phyloP scores from a whole-genome alignment of 2,797 vertebrate species.

The Nannoperca australis region DNA sequence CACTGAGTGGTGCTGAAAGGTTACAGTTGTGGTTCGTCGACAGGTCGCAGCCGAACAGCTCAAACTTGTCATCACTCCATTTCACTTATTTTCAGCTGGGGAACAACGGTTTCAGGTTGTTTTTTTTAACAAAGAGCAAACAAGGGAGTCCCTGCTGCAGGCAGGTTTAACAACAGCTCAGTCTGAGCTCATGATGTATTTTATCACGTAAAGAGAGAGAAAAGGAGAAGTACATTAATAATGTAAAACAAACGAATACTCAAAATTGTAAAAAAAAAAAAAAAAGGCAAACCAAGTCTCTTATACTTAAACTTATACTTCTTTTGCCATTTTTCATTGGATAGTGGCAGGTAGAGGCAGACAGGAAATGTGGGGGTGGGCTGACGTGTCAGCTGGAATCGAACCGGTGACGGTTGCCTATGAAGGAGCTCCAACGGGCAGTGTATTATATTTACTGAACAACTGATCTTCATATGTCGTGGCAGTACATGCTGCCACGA shows the following conservation, averaged over 20 bases:
- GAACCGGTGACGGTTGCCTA: too few relatives aligned
- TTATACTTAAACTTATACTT: too few relatives aligned
- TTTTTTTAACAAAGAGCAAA: constrained; percentile 23
- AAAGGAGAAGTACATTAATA: constrained; percentile 4
- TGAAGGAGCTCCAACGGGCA: background rate
- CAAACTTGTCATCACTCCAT: constrained; percentile 26
- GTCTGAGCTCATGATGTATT: constrained; percentile 5
- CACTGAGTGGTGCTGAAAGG: background rate
- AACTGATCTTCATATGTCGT: background rate
- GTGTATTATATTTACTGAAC: background rate
- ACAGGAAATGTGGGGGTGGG: too few relatives aligned
- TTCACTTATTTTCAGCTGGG: constrained; percentile 24
- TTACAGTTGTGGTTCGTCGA: background rate
- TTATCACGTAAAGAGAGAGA: constrained; percentile 13
- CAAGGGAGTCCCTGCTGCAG: constrained; percentile 43
- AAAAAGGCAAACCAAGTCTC: background rate
- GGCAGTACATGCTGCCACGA: background rate
- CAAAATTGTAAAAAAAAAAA: background rate
- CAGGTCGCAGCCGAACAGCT: constrained; percentile 11
- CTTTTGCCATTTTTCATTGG: too few relatives aligned
- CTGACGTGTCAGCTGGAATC: too few relatives aligned
- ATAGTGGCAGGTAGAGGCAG: too few relatives aligned
- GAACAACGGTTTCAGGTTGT: constrained; percentile 9
- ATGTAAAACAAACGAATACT: background rate
- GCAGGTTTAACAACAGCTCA: constrained; percentile 36